Evolutionary conservation across 2,888 invertebrate species (phyloP).

Genomic region (Siphlonurus alternatus): DNA sequence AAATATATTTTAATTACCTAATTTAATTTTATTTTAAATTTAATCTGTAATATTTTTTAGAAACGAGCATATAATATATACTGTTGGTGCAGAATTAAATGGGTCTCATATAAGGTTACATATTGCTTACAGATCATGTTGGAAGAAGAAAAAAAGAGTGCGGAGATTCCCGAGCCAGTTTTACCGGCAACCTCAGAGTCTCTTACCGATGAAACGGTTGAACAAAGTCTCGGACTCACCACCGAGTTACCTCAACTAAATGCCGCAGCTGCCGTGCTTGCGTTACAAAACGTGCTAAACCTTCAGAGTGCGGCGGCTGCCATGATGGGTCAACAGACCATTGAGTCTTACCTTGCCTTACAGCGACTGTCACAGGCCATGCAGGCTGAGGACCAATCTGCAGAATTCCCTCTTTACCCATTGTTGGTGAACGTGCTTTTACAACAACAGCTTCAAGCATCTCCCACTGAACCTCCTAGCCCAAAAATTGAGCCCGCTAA

Average conservation of each 20-base stretch:
- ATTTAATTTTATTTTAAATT: no score
- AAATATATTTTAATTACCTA: no score
- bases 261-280: background rate
- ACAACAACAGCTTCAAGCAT: background rate
- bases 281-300: background rate
- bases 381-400: background rate
- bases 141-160: background rate
- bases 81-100: no score
- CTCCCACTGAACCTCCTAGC: background rate
- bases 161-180: background rate
- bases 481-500: background rate
- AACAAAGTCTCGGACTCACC: background rate
- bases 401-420: background rate
- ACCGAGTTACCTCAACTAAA: background rate
- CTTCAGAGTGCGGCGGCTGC: background rate
- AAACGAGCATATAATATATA: no score
- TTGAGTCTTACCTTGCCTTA: background rate
- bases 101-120: no score
- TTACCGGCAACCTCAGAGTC: background rate
- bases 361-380: background rate
- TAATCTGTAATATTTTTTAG: no score
- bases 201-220: background rate
- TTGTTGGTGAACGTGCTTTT: background rate
- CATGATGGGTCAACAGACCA: background rate
- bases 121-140: no score